Conservation (phyloP, 1,140 invertebrate species). For the Drosophila arizonae region DNA sequence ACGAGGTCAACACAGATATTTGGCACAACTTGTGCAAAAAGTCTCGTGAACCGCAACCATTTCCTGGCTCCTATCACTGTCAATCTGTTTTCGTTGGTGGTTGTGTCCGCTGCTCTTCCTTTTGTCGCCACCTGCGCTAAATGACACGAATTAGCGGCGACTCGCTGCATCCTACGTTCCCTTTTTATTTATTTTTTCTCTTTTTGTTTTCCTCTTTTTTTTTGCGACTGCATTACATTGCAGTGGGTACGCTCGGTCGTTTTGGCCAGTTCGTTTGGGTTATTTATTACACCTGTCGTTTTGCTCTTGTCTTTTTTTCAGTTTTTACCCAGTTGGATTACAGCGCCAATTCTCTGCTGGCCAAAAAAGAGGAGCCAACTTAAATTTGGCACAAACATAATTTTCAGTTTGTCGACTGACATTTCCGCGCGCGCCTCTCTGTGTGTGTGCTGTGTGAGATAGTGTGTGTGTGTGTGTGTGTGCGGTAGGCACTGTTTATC, state of each 20-base stretch:
- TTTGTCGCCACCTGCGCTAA: constrained; percentile 75
- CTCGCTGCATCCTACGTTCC: constrained; percentile 9
- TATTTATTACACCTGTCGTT: constrained; percentile 81
- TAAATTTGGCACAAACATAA: constrained; percentile 80
- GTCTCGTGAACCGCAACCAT: constrained; percentile 52
- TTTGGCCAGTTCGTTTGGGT: constrained; percentile 58
- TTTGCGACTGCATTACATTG: constrained; percentile 50
- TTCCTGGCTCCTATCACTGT: constrained; percentile 70
- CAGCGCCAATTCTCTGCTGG: constrained; percentile 40
- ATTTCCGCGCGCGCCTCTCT: constrained; percentile 53
- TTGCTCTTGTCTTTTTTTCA: constrained; percentile 45
- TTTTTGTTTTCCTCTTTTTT: neutral
- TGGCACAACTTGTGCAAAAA: constrained; percentile 51
- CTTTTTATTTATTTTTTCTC: constrained; percentile 26
- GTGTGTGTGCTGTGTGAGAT: constrained; percentile 32
- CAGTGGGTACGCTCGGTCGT: constrained; percentile 16
- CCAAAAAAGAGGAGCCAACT: constrained; percentile 52
- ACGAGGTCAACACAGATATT: constrained; percentile 67
- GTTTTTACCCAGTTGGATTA: constrained; percentile 54
- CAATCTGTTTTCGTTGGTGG: constrained; percentile 60
- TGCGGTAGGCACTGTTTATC: constrained; percentile 47
- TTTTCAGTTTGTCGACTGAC: constrained; percentile 78
- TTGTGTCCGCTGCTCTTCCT: constrained; percentile 41
- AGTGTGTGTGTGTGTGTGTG: constrained; percentile 13
- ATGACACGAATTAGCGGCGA: constrained; percentile 74